Evolutionary conservation across 2,888 invertebrate species (phyloP).

Genomic region (Drosophila fungiperda): DNA sequence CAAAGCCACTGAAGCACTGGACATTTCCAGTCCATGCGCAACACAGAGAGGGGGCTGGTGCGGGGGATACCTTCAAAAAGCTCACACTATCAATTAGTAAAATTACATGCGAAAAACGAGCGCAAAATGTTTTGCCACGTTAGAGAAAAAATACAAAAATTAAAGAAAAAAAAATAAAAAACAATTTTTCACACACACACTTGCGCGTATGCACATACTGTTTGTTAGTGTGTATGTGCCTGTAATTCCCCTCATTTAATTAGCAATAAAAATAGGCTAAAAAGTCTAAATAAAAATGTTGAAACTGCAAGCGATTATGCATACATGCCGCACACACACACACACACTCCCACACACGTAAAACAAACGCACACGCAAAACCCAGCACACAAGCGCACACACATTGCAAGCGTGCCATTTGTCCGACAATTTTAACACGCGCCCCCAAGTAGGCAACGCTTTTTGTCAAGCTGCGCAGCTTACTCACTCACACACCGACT

Average conservation of each 20-base stretch:
- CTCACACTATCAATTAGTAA: constrained; percentile 80
- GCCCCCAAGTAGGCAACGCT: constrained; percentile 73
- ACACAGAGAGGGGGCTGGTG: neutral
- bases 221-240: constrained; percentile 27
- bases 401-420: constrained; percentile 72
- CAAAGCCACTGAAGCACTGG: constrained; percentile 38
- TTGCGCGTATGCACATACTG: constrained; percentile 21
- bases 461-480: constrained; percentile 44
- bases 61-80: constrained; percentile 35
- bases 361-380: constrained; percentile 42
- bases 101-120: constrained; percentile 75
- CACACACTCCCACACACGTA: constrained; percentile 26
- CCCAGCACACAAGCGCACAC: constrained; percentile 43
- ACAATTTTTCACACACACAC: constrained; percentile 27
- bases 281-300: constrained; percentile 79
- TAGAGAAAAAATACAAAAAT: constrained; percentile 67
- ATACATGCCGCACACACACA: constrained; percentile 59
- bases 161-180: constrained; percentile 42
- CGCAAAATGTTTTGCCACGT: constrained; percentile 67
- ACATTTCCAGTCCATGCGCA: constrained; percentile 25
- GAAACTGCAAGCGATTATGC: constrained; percentile 75
- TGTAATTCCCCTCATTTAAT: constrained; percentile 81
- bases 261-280: constrained; percentile 84
- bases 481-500: constrained; percentile 15
- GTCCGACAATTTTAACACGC: constrained; percentile 77